Conservation (phyloP, 2,113 vertebrate species). For the Mormyrus lacerda region DNA sequence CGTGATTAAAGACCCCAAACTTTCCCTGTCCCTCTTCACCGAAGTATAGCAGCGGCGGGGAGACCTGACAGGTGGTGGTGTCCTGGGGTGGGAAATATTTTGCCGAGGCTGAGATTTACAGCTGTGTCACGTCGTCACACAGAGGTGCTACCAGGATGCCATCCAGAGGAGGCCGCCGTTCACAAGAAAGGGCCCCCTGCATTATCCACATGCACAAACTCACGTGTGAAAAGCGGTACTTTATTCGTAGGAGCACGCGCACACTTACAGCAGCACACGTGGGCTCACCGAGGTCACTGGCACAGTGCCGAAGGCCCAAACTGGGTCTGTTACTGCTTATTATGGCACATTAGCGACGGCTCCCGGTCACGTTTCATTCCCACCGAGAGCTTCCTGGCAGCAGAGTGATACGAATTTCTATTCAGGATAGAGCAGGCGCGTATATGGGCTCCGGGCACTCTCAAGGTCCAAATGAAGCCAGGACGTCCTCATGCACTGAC, state of each 20-base stretch:
- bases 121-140: background rate
- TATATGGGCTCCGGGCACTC: background rate
- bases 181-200: background rate
- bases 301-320: background rate
- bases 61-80: background rate
- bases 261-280: background rate
- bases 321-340: background rate
- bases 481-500: background rate
- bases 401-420: background rate
- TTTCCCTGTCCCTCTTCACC: background rate
- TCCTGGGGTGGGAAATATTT: background rate
- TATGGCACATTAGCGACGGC: background rate
- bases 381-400: background rate
- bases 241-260: background rate
- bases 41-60: background rate
- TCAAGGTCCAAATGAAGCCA: slow-evolving; percentile 2
- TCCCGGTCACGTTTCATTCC: background rate
- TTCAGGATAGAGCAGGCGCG: background rate
- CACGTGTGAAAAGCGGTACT: background rate
- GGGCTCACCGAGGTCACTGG: background rate
- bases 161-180: background rate
- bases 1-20: slow-evolving; percentile 5
- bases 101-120: background rate
- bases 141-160: background rate
- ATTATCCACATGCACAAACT: background rate